phyloP scores from a whole-genome alignment of 2,888 invertebrate genomes.

The Phragmatobia fuliginosa region DNA sequence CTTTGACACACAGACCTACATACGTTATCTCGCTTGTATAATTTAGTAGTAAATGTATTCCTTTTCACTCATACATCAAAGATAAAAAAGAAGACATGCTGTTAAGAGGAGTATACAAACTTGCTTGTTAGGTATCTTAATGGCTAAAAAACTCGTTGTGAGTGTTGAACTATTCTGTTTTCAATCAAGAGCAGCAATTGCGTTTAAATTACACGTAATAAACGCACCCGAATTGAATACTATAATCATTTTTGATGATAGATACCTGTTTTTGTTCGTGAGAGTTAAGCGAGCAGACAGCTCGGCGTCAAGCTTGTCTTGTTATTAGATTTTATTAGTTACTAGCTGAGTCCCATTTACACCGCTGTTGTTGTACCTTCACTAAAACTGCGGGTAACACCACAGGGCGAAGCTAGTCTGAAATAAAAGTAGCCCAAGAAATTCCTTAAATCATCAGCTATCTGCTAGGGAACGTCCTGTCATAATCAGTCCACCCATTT shows the following conservation, averaged over 20 bases:
- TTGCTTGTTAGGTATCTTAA: conserved; percentile 9
- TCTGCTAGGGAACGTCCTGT: no score
- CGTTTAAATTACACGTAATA: conserved; percentile 51
- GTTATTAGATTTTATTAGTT: conserved; percentile 44
- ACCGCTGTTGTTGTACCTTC: no score
- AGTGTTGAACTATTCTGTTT: conserved; percentile 36
- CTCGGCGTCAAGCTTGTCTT: conserved; percentile 56
- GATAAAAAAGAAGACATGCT: not conserved
- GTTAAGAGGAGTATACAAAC: not conserved
- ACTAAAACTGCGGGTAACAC: no score
- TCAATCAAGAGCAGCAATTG: conserved; percentile 50
- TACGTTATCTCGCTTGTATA: conserved; percentile 11
- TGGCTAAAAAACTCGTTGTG: conserved; percentile 13
- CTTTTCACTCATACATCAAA: not conserved
- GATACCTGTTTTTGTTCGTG: conserved; percentile 54
- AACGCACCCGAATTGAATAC: conserved; percentile 55
- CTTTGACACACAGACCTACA: conserved; percentile 29
- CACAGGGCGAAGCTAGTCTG: no score
- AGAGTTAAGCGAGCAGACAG: conserved; percentile 55
- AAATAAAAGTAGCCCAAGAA: no score
- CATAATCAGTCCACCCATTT: no score
- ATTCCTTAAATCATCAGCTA: no score
- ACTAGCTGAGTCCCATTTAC: no score
- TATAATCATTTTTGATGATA: conserved; percentile 62
- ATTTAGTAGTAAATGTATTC: conserved; percentile 11